Base-by-base conservation (phyloP, 30 jellyfish, hydroid and myxozoan species). In the Catostylus mosaicus region DNA sequence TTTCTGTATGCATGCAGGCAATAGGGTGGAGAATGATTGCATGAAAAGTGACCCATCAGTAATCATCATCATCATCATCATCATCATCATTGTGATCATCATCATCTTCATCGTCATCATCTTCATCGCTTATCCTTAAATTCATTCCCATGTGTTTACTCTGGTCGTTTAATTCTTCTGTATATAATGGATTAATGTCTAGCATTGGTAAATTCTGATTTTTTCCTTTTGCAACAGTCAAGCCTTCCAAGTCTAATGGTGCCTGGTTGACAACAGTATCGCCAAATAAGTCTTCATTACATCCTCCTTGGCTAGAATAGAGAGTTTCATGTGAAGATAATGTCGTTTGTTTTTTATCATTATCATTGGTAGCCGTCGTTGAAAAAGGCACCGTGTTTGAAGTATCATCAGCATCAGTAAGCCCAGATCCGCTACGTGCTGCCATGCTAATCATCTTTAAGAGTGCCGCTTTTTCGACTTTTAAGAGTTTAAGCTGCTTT, bases 381-480 rank as follows among this genome's bases (percentile, higher is more conserved):
- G n/a, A n/a, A n/a, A n/a, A n/a, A n/a, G n/a, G n/a, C n/a, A n/a
- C n/a, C n/a, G n/a, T 6, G 24, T 9, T 27, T 4, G 63, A 10
- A 18, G 63, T 16, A 18, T 8, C 24, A 2, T 50, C 27, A 18
- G 5, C 20, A 10, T 3, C 63, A 16, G 19, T 18, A 50, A 27
- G 63, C 2, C 27, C 24, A 50, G 63, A 50, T 3, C 24, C 24
- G 5, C 63, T 27, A 50, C 18, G 63, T 16, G 63, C 24, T 4
- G 24, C 24, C 63, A 46, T 52, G 60, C 57, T 81, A 24, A 81
- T 81, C 57, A 81, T 26, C 51, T 48, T 81, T 33, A 81, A 73
- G 9, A 81, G 80, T 0, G 91, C 91, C 31, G 91, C 91, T 69
- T 81, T 84, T 46, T 81, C 91, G 48, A 81, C 59, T 81, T 81